Conservation (phyloP, 2,888 invertebrate species). For the Drosophila koepferae region DNA sequence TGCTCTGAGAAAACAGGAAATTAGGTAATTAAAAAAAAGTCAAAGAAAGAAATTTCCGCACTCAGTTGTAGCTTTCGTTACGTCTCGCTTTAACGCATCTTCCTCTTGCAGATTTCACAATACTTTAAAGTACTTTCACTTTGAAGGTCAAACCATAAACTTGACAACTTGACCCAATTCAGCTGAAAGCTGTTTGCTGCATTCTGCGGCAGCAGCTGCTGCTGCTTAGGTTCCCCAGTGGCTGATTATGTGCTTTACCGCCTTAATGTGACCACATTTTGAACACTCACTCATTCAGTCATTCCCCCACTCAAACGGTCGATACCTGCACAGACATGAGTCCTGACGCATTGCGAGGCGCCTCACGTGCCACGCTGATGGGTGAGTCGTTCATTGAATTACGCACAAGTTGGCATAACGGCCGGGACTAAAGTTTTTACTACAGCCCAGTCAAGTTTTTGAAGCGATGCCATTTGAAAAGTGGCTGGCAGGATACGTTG, state of each 20-base stretch:
- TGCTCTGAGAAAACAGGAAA: conserved; percentile 3
- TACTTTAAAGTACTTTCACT: conserved; percentile 3
- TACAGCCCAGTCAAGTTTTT: conserved; percentile 43
- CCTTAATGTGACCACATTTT: conserved; percentile 68
- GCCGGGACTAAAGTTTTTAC: conserved; percentile 41
- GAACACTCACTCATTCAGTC: conserved; percentile 16
- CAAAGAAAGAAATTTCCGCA: neutral
- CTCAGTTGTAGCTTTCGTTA: neutral
- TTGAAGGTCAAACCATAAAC: conserved; percentile 32
- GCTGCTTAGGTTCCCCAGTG: conserved; percentile 38
- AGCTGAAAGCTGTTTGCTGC: conserved; percentile 34
- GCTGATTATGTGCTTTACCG: conserved; percentile 45
- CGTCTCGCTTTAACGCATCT: neutral
- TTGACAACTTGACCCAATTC: conserved; percentile 60
- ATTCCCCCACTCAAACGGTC: conserved; percentile 12
- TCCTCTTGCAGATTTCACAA: neutral
- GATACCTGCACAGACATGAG: conserved; percentile 11
- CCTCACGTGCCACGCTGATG: conserved; percentile 69
- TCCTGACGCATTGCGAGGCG: conserved; percentile 41
- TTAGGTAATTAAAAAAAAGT: neutral
- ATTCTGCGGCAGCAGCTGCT: conserved; percentile 61
- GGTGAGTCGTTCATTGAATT: conserved; percentile 74
- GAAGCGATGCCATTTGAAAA: conserved; percentile 58
- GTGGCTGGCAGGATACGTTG: conserved; percentile 56
- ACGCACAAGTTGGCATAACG: conserved; percentile 53